phyloP scores from a whole-genome alignment of 2,113 vertebrate genomes.

The Eurypyga helias region DNA sequence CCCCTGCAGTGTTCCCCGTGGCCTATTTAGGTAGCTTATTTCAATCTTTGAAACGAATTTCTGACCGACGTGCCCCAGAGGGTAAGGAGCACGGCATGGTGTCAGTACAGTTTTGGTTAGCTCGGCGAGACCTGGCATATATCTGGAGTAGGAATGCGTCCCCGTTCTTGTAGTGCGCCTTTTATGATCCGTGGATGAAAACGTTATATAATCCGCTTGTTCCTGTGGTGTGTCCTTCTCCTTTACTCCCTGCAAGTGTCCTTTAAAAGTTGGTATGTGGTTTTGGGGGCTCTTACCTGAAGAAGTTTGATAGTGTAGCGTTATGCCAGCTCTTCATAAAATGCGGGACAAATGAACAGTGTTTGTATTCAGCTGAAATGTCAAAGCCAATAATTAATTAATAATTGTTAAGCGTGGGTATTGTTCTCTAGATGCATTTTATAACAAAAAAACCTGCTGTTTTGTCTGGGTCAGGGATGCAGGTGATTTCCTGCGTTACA shows the following conservation, averaged over 20 bases:
- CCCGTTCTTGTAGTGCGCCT: not conserved
- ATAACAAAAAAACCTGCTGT: not conserved
- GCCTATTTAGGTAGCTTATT: not conserved
- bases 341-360: not conserved
- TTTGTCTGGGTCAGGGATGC: not conserved
- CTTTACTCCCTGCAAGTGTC: not conserved
- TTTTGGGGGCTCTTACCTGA: not conserved
- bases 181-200: not conserved
- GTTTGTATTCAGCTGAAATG: not conserved
- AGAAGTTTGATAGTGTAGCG: not conserved
- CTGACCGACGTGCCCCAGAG: accelerated
- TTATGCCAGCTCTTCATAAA: not conserved
- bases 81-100: not conserved
- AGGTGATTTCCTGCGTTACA: not conserved
- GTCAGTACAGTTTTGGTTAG: not conserved
- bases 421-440: not conserved
- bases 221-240: not conserved
- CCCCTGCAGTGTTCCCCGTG: accelerated
- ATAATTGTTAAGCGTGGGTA: accelerated
- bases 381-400: no score
- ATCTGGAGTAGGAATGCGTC: not conserved
- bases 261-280: not conserved
- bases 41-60: not conserved
- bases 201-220: not conserved
- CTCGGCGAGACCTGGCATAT: not conserved